A percentile compares a stretch with the other conserved stretches of the same genome.
Evolutionary conservation across 2,888 invertebrate species (phyloP).

Genomic region (Agonopterix subpropinquella): DNA sequence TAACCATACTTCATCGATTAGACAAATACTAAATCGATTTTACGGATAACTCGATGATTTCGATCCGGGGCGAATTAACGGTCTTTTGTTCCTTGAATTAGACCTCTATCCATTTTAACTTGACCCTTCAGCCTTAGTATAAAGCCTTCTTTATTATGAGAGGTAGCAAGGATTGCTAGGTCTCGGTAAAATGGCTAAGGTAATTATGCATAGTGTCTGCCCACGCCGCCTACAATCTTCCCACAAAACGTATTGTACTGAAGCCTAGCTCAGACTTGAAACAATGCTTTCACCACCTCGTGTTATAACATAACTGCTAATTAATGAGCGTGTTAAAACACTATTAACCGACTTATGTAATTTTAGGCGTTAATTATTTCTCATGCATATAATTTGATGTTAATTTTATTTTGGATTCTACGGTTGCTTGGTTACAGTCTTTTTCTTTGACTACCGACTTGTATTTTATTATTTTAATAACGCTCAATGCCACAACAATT

Average conservation of each 20-base stretch:
- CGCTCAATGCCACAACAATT: too few species aligned
- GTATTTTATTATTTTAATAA: too few species aligned
- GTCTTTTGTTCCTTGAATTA: constrained; percentile 29
- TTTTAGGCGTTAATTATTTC: constrained; percentile 1
- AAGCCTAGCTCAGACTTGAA: constrained; percentile 25
- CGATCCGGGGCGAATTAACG: constrained; percentile 38
- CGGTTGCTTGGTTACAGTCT: too few species aligned
- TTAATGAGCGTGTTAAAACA: constrained; percentile 34
- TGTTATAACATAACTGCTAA: constrained; percentile 49
- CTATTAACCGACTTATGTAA: constrained; percentile 16
- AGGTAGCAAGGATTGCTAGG: constrained; percentile 6
- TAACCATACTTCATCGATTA: constrained; percentile 7
- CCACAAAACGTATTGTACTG: constrained; percentile 35
- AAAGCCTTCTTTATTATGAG: neutral
- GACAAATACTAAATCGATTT: constrained; percentile 31
- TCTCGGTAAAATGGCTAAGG: constrained; percentile 24
- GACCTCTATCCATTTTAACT: constrained; percentile 16
- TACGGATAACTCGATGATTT: constrained; percentile 30
- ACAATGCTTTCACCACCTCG: constrained; percentile 61
- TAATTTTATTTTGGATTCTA: too few species aligned
- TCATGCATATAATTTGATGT: neutral
- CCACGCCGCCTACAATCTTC: constrained; percentile 51
- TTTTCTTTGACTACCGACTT: too few species aligned
- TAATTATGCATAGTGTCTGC: constrained; percentile 40
- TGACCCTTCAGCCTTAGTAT: constrained; percentile 13